Base-by-base conservation (phyloP, 2,113 vertebrate species). In the Etia nguti region DNA sequence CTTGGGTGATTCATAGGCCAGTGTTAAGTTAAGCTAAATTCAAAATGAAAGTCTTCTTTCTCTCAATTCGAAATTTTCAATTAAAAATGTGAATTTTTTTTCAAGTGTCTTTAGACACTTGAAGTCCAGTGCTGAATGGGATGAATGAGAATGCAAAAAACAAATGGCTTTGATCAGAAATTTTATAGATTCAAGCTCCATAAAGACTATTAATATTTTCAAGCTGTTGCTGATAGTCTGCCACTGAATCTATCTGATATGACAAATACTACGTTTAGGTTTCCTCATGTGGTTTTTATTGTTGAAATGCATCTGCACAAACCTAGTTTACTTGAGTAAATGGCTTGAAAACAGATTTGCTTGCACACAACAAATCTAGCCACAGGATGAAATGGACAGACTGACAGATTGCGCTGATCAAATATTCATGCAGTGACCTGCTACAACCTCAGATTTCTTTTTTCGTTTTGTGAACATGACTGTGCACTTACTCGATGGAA, bases 361-460 rank as follows among this genome's bases (percentile, higher is more conserved):
- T 48, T 56, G 59, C 31, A 70, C 65, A 79, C 79, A 86, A 82
- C 41, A 82, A 88, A 86, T 81, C 80, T 18, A 85, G 43, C 73
- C 13, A 70, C 70, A 12, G 9, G 55, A 89, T 41, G 55, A 65
- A 79, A 75, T 16, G 24, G 79, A 88, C 87, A 82, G 57, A 75
- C 18, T 86, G 83, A 86, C 85, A 86, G 84, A 93, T 82, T 90
- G 73, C 56, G 29, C 2, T 22, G 16, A 80, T 93, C 29, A 93
- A 92, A 91, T 89, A 93, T 91, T 91, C 88, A 91, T 91, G 36
- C 50, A 16, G 46, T 83, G 81, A 87, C 73, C 68, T 68, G 50
- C 86, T 36, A 79, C 11, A 73, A 86, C 88, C 85, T 55, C 29
- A 43, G 56, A 8, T 68, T 60, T 77, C 43, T n/a, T 77, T 31